These are phyloP conservation scores for Amphiduros pacificus DNA, from an alignment of 2,888 invertebrate species.

Conservation along the genomic window DNA sequence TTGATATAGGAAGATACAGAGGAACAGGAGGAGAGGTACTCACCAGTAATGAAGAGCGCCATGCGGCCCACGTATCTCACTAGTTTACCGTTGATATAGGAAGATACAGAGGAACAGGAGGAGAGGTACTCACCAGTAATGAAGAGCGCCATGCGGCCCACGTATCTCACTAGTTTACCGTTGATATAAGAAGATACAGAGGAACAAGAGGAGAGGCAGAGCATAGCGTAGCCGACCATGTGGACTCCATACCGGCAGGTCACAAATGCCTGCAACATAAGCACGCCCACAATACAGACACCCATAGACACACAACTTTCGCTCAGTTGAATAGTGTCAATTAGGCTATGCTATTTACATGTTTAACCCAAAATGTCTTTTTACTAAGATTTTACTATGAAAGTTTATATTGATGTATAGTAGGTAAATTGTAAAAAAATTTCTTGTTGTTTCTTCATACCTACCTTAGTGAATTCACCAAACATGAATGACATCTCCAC, in stretches of 20 bases:
- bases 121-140: conserved; percentile 37
- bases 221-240: conserved; percentile 95
- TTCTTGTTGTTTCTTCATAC: background rate
- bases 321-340: too few relatives aligned
- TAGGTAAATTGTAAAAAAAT: too few relatives aligned
- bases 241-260: conserved; percentile 70
- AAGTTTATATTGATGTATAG: too few relatives aligned
- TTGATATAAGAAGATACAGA: conserved; percentile 88
- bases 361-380: too few relatives aligned
- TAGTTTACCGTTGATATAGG: conserved; percentile 84
- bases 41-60: conserved; percentile 68
- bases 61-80: conserved; percentile 90
- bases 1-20: conserved; percentile 88
- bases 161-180: conserved; percentile 88
- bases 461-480: conserved; percentile 54
- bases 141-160: conserved; percentile 83
- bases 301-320: too few relatives aligned
- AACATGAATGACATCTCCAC: conserved; percentile 49
- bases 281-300: too few relatives aligned
- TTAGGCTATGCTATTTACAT: too few relatives aligned
- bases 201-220: conserved; percentile 93
- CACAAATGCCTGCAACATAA: conserved; percentile 44
- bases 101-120: conserved; percentile 88
- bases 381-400: too few relatives aligned
- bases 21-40: conserved; percentile 85